Conservation (phyloP, 2,888 invertebrate species). For the Dendrolimus houi region DNA sequence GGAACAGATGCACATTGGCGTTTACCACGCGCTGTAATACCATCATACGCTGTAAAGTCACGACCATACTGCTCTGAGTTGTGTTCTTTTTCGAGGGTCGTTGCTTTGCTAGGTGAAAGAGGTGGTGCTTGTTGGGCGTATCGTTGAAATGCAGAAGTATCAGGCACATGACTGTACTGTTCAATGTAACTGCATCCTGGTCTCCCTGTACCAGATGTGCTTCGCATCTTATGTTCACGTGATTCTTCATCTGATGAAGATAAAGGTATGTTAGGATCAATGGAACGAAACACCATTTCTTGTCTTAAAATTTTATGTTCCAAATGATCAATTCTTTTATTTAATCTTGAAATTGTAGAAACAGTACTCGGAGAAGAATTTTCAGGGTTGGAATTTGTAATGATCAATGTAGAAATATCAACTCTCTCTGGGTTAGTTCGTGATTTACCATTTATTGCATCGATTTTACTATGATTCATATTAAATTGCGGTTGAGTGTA, state of each 20-base stretch:
- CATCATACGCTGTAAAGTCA: slow-evolving; percentile 64
- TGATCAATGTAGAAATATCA: slow-evolving; percentile 43
- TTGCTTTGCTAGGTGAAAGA: slow-evolving; percentile 50
- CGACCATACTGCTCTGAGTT: slow-evolving; percentile 66
- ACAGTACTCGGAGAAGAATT: slow-evolving; percentile 23
- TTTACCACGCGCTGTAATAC: slow-evolving; percentile 58
- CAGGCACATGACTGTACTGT: slow-evolving; percentile 63
- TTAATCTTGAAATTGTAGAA: slow-evolving; percentile 32
- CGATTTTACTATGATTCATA: slow-evolving; percentile 43
- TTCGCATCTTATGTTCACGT: slow-evolving; percentile 32
- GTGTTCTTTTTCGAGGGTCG: slow-evolving; percentile 58
- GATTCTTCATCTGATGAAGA: slow-evolving; percentile 56
- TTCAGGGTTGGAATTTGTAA: slow-evolving; percentile 41
- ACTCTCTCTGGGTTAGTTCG: slow-evolving; percentile 32
- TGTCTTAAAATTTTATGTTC: slow-evolving; percentile 52
- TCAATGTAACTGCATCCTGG: slow-evolving; percentile 63
- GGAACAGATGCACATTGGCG: slow-evolving; percentile 63
- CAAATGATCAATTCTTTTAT: slow-evolving; percentile 47
- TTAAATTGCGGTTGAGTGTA: slow-evolving; percentile 40
- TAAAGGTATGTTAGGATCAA: slow-evolving; percentile 41
- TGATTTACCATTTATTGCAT: slow-evolving; percentile 21
- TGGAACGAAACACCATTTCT: slow-evolving; percentile 56
- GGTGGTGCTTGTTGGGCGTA: slow-evolving; percentile 49
- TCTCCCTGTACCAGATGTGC: slow-evolving; percentile 27
- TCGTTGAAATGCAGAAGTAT: slow-evolving; percentile 63